Conservation (phyloP, 2,888 invertebrate genomes). For the Caenorhabditis uteleia region DNA sequence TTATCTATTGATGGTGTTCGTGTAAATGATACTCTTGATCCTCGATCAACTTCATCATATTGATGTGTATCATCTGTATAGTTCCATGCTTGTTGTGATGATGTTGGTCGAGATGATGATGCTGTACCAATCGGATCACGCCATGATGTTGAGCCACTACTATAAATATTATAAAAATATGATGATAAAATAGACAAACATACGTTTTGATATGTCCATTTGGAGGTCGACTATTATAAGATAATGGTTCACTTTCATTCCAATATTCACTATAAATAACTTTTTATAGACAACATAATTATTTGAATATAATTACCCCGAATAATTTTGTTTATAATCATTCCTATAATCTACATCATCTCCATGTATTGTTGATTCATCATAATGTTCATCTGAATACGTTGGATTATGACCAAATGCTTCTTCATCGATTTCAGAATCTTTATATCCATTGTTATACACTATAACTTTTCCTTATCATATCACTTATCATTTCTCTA, state of each 20-base stretch:
- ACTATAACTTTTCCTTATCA: conserved; percentile 4
- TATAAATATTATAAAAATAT: neutral
- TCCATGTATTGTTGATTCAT: too few species aligned
- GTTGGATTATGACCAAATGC: conserved; percentile 42
- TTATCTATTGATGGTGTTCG: conserved; percentile 32
- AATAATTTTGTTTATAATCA: conserved; percentile 26
- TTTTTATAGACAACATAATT: neutral
- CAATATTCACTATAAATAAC: conserved; percentile 35
- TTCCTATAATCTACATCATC: conserved; percentile 14
- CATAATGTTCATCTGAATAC: conserved; percentile 35
- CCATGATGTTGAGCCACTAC: neutral
- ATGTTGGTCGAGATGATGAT: conserved; percentile 23
- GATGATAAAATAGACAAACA: neutral
- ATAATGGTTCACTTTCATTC: conserved; percentile 58
- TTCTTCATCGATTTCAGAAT: conserved; percentile 41
- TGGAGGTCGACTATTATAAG: conserved; percentile 63
- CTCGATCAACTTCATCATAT: conserved; percentile 37
- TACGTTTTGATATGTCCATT: conserved; percentile 30
- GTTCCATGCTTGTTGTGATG: conserved; percentile 28
- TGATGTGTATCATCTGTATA: conserved; percentile 30
- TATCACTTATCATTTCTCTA: neutral
- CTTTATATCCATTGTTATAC: conserved; percentile 40
- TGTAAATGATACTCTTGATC: conserved; percentile 19
- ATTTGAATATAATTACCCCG: conserved; percentile 5
- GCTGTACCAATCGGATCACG: neutral